Evolutionary conservation across 2,797 vertebrate genomes (phyloP), one percentile per base, ranked within the genome.

Genomic region (Heliangelus exortis): DNA sequence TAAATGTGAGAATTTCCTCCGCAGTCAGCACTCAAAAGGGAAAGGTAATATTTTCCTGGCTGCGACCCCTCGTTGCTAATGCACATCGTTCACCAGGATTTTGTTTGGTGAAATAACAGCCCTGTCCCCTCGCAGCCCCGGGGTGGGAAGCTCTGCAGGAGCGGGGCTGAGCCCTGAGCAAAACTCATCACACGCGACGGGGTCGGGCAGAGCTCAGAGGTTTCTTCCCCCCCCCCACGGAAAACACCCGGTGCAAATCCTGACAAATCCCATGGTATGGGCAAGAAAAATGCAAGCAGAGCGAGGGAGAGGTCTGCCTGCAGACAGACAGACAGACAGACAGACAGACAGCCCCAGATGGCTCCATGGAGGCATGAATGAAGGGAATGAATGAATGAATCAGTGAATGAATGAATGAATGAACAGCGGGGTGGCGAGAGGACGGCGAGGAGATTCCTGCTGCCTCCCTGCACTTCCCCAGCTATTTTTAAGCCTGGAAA

Each of bases 41-140:
- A 97, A 98, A 98, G 98, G 98, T 98, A 98, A 98, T 97, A 98
- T 98, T 98, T 98, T 98, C 98, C 98, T 98, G 98, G 98, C 98
- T 87, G 78, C 71, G 65, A 92, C 96, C 97, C 97, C 94, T 97
- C 97, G 94, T 97, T 97, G 98, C 98, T 97, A 97, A 98, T 94
- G 97, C 96, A 86, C 97, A 93, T 93, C 92, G 63, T 93, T 97
- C 73, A 25, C 93, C 25, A 86, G 66, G 85, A 98, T 97, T 97
- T 97, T 97, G 96, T 98, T 98, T 98, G 97, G 95, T 98, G 96
- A 98, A 98, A 98, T 98, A 98, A 98, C 98, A 98, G 96, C 97
- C 90, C 97, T 95, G 97, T 97, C 96, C 97, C 97, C 98, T 97
- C 77, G 25, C 90, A 94, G 96, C 85, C 89, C 81, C 16, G 5